phyloP scores from a whole-genome alignment of 2,113 vertebrate genomes.

The Amphiprion ocellaris region DNA sequence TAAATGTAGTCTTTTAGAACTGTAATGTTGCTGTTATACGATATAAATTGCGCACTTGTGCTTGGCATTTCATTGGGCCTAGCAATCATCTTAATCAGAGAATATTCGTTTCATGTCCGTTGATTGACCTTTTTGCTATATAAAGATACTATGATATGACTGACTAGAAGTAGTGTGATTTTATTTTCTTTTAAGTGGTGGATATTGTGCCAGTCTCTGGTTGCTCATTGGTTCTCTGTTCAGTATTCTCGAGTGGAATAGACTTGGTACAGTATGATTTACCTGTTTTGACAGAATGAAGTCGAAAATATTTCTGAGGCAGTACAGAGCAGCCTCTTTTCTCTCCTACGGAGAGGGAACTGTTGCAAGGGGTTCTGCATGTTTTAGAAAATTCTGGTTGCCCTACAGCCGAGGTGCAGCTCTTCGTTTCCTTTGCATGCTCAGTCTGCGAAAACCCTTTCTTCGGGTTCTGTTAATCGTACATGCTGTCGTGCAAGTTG shows the following conservation, averaged over 20 bases:
- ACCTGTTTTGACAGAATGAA: slow-evolving; percentile 60
- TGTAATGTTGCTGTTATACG: neutral
- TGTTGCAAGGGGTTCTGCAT: slow-evolving; percentile 49
- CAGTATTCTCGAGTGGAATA: slow-evolving; percentile 31
- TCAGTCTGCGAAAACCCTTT: slow-evolving; percentile 35
- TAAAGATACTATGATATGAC: neutral
- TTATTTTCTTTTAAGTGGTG: slow-evolving; percentile 3
- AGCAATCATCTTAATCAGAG: slow-evolving; percentile 33
- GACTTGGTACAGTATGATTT: slow-evolving; percentile 29
- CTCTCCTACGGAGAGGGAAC: slow-evolving; percentile 31
- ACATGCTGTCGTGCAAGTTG: slow-evolving; percentile 13
- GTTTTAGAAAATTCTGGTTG: slow-evolving; percentile 51
- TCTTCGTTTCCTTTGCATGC: slow-evolving; percentile 41
- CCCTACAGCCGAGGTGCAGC: slow-evolving; percentile 23
- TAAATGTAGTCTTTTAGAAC: slow-evolving; percentile 10
- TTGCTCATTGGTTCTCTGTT: slow-evolving; percentile 36
- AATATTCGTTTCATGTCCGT: neutral
- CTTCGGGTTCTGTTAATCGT: slow-evolving; percentile 10
- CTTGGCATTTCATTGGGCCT: slow-evolving; percentile 32
- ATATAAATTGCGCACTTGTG: slow-evolving; percentile 19
- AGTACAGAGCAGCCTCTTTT: slow-evolving; percentile 54
- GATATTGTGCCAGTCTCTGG: slow-evolving; percentile 6
- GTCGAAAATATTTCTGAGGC: slow-evolving; percentile 43
- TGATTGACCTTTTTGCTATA: slow-evolving; percentile 39
- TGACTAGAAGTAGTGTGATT: slow-evolving; percentile 2